These are phyloP conservation scores for Drosophila algonquin DNA, from an alignment of 2,888 invertebrate genomes.

Conservation along the genomic window DNA sequence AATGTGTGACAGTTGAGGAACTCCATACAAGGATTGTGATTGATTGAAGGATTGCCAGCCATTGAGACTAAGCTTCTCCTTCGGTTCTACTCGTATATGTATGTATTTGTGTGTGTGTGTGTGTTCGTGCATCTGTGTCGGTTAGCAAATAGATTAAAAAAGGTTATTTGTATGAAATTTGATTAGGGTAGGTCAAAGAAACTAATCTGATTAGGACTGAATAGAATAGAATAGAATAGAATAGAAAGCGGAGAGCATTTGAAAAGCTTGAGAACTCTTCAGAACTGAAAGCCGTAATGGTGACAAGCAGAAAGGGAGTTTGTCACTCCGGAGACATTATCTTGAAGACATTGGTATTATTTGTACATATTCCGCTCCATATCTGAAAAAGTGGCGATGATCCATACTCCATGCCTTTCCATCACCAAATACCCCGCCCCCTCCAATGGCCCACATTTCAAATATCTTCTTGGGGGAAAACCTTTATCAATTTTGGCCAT, in stretches of 20 bases:
- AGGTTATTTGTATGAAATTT: conserved; percentile 68
- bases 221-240: conserved; percentile 21
- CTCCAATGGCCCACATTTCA: background rate
- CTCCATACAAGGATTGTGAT: conserved; percentile 65
- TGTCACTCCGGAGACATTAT: conserved; percentile 24
- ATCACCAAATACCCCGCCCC: background rate
- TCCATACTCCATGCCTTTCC: background rate
- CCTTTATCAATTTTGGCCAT: conserved; percentile 13
- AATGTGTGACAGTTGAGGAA: conserved; percentile 72
- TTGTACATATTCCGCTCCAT: too few relatives aligned
- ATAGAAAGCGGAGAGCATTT: conserved; percentile 14
- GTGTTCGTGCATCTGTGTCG: conserved; percentile 31
- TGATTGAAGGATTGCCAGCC: conserved; percentile 71
- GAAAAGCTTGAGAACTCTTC: conserved; percentile 23
- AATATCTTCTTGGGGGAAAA: background rate
- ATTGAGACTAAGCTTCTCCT: conserved; percentile 51
- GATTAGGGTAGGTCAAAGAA: conserved; percentile 74
- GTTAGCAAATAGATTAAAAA: conserved; percentile 63
- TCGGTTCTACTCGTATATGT: background rate
- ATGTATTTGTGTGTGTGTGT: conserved; percentile 15
- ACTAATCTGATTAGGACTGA: conserved; percentile 50
- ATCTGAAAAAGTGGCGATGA: too few relatives aligned
- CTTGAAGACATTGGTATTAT: background rate
- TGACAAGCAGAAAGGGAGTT: background rate
- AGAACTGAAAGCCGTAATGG: background rate